A percentile compares a stretch with the other conserved stretches of the same genome.
Evolutionary conservation across 2,888 invertebrate genomes (phyloP).

Genomic region (Pegoplata infirma): DNA sequence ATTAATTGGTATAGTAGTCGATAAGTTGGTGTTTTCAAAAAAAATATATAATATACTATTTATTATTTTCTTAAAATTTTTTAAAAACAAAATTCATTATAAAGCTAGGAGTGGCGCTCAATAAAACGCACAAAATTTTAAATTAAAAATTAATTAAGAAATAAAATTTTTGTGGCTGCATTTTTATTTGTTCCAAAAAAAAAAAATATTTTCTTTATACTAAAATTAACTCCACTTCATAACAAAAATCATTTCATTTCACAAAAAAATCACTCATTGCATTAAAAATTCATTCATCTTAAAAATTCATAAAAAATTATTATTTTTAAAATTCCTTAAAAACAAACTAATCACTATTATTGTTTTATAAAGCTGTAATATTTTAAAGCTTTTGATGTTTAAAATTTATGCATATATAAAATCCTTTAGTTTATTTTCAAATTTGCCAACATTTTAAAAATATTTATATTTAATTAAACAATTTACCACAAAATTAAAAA

Average conservation of each 20-base stretch:
- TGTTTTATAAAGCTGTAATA: slow-evolving; percentile 57
- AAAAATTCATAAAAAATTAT: slow-evolving; percentile 22
- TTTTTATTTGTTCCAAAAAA: slow-evolving; percentile 47
- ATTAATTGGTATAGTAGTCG: slow-evolving; percentile 30
- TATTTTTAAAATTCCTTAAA: slow-evolving; percentile 10
- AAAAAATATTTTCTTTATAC: slow-evolving; percentile 1
- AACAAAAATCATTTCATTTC: neutral
- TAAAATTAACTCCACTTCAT: neutral
- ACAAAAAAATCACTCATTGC: slow-evolving; percentile 34
- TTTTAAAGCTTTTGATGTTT: slow-evolving; percentile 55
- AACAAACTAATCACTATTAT: no score
- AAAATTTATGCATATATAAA: slow-evolving; percentile 25
- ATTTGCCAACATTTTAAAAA: neutral
- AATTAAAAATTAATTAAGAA: slow-evolving; percentile 40
- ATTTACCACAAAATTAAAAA: slow-evolving; percentile 42
- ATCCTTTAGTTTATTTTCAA: no score
- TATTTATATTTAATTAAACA: no score
- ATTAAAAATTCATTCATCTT: slow-evolving; percentile 19
- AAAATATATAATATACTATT: no score
- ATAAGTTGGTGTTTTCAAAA: slow-evolving; percentile 58
- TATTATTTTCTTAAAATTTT: slow-evolving; percentile 2
- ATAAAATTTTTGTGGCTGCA: slow-evolving; percentile 73
- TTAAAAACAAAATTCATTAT: slow-evolving; percentile 53
- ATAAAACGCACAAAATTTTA: slow-evolving; percentile 66
- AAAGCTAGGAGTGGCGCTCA: slow-evolving; percentile 67